Base-by-base conservation (phyloP, 2,888 invertebrate genomes). In the Megalurothrips usitatus region DNA sequence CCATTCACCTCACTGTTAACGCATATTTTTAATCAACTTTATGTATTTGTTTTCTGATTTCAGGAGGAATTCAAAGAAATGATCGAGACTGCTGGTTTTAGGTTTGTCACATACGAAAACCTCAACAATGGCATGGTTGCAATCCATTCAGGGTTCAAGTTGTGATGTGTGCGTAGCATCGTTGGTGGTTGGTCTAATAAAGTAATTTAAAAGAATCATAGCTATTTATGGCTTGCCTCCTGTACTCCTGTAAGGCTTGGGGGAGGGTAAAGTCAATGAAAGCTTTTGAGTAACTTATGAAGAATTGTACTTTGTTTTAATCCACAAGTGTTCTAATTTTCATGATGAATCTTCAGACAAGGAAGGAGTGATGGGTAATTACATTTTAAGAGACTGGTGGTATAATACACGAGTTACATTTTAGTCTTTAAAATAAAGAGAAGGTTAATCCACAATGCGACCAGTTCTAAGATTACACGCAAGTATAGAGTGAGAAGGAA, bases 121-220 rank as follows among this genome's bases (percentile, higher is more conserved):
- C 88, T 99, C 81, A 93, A 94, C 1, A 92, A 95, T 85, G 99
- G 99, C 1, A 90, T 97, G 8, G 95, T 96, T 82, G 94, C 98
- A 79, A 97, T 99, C 86, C 99, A 99, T 88, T 96, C 96, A 0
- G 98, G 96, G 48, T 97, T 96, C 87, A 99, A 98, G 89, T 88
- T 96, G 84, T 95, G 89, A 89, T 79, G n/a, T 34, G 75, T 23
- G 68, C 6, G 6, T 43, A 43, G 34, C 34, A 6, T 43, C 6
- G 34, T 43, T 43, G 34, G 34, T 43, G 34, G 6, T 2, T 4
- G 34, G 34, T 17, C 52, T 52, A 17, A 14, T 6, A 43, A 43
- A 43, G 6, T 43, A 43, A 43, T 4, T 43, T 43, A 43, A 43
- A 6, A 43, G 6, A 2, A 43, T 43, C 6, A 43, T 43, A 6